Percentiles rank a stretch among this genome's conserved stretches.
phyloP scores from a whole-genome alignment of 2,888 invertebrate species.

The Pycnomerus fuliginosus region DNA sequence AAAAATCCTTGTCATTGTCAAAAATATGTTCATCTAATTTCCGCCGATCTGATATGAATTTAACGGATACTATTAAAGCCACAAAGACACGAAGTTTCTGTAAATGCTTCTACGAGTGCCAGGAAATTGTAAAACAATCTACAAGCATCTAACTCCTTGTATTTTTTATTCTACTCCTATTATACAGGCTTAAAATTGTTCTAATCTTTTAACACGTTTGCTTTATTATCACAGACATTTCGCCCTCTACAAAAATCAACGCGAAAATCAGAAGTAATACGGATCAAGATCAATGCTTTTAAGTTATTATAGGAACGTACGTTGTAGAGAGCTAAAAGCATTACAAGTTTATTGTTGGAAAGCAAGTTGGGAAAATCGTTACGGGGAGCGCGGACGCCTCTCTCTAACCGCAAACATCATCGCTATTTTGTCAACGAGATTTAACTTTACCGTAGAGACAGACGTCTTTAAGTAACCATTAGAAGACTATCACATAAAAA shows the following conservation, averaged over 20 bases:
- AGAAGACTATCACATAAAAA: too few species aligned
- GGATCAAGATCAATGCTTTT: conserved; percentile 1
- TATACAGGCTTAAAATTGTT: conserved; percentile 9
- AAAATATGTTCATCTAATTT: conserved; percentile 26
- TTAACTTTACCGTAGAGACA: too few species aligned
- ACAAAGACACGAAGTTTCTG: conserved; percentile 40
- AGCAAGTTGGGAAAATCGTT: neutral
- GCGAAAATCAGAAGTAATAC: conserved; percentile 5
- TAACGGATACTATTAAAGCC: conserved; percentile 41
- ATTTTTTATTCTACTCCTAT: neutral
- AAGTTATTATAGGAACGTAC: conserved; percentile 9
- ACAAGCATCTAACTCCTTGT: neutral
- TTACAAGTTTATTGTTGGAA: conserved; percentile 5
- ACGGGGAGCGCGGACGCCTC: neutral
- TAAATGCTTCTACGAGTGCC: conserved; percentile 31
- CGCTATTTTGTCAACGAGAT: too few species aligned
- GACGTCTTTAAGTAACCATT: too few species aligned
- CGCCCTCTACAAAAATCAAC: conserved; percentile 24
- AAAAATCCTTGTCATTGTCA: conserved; percentile 25
- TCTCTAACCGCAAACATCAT: too few species aligned
- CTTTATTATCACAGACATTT: conserved; percentile 37
- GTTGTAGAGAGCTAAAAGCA: conserved; percentile 25
- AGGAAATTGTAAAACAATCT: conserved; percentile 16
- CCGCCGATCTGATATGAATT: conserved; percentile 26
- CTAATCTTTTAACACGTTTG: conserved; percentile 19